phyloP scores from a whole-genome alignment of 2,113 vertebrate species.

The Neomonachus schauinslandi region DNA sequence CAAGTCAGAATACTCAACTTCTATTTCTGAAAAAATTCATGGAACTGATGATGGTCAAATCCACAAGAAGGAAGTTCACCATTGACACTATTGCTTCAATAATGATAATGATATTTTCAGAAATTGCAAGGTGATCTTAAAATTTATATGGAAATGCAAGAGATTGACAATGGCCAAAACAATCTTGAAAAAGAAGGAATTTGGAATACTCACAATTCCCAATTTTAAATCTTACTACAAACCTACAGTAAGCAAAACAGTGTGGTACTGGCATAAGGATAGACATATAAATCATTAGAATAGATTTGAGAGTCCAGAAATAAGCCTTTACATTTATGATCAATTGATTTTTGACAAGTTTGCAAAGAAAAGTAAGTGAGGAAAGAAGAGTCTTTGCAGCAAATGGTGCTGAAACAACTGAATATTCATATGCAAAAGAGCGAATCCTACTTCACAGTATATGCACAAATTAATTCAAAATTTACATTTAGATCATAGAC shows the following conservation, averaged over 20 bases:
- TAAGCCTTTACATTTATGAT: background rate
- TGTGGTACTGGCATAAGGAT: background rate
- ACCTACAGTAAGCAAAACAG: background rate
- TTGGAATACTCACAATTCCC: background rate
- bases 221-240: background rate
- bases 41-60: background rate
- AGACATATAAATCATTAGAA: background rate
- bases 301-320: background rate
- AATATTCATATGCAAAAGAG: background rate
- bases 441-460: background rate
- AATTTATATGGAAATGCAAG: background rate
- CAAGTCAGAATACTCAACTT: background rate
- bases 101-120: background rate
- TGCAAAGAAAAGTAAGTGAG: background rate
- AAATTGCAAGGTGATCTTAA: background rate
- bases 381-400: background rate
- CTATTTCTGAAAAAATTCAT: background rate
- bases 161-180: background rate
- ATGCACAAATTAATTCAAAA: background rate
- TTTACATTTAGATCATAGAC: background rate
- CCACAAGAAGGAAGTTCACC: background rate
- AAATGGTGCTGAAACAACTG: background rate
- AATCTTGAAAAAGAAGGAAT: background rate
- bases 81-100: background rate
- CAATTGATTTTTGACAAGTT: background rate